phyloP scores from a whole-genome alignment of 2,113 vertebrate genomes.

The Calypte anna region DNA sequence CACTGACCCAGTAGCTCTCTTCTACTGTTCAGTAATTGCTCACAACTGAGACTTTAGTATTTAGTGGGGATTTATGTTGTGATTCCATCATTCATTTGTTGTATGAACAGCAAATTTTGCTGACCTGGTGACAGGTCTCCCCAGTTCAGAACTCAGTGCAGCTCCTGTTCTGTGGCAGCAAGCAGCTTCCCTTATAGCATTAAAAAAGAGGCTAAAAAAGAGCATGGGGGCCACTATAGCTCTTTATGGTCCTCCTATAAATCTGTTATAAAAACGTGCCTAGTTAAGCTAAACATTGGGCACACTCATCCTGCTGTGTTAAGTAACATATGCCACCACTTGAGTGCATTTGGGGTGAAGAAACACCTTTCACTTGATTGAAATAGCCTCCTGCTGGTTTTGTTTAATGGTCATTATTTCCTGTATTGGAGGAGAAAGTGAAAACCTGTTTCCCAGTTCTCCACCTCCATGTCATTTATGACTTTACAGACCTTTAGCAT shows the following conservation, averaged over 20 bases:
- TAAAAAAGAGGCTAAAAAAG: not conserved
- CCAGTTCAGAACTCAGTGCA: not conserved
- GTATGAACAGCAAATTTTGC: not conserved
- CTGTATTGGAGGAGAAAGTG: not conserved
- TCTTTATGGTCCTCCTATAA: not conserved
- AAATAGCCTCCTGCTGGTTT: not conserved
- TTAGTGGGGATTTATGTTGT: not conserved
- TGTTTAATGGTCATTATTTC: not conserved
- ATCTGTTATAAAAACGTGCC: not conserved
- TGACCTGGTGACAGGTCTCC: not conserved
- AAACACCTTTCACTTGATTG: not conserved
- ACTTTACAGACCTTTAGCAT: not conserved
- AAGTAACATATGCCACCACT: not conserved
- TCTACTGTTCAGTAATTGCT: not conserved
- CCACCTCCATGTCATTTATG: not conserved
- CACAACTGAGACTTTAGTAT: not conserved
- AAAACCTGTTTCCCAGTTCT: not conserved
- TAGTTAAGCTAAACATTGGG: not conserved
- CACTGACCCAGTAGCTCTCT: not conserved
- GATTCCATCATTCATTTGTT: not conserved
- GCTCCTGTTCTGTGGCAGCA: not conserved
- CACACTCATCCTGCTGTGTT: not conserved
- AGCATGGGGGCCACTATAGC: not conserved
- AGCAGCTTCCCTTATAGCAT: not conserved
- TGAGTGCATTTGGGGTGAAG: not conserved